A percentile compares a stretch with the other conserved stretches of the same genome.
phyloP scores from a whole-genome alignment of 2,888 invertebrate species.

The Hylaea fasciaria region DNA sequence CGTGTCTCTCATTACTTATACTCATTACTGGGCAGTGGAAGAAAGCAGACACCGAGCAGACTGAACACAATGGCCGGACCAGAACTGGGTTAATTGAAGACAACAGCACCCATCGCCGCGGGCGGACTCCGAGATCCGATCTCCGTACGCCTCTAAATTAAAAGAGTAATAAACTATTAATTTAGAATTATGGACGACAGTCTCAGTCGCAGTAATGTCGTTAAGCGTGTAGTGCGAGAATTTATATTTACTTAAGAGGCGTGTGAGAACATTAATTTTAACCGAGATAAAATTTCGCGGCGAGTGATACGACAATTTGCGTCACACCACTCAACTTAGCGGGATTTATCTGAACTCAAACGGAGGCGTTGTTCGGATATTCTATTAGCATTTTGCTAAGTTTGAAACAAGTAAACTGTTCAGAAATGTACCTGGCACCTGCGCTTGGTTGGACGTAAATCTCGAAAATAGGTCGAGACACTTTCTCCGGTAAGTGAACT shows the following conservation, averaged over 20 bases:
- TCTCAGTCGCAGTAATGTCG: constrained; percentile 41
- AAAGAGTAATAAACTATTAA: constrained; percentile 65
- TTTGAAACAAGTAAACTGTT: constrained; percentile 33
- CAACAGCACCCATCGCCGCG: constrained; percentile 70
- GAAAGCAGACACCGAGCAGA: constrained; percentile 82
- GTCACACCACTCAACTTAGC: constrained; percentile 29
- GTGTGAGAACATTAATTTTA: constrained; percentile 36
- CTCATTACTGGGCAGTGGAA: constrained; percentile 69
- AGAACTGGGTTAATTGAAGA: constrained; percentile 82
- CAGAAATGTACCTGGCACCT: constrained; percentile 29
- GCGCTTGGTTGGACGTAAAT: constrained; percentile 45
- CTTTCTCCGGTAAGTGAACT: constrained; percentile 60
- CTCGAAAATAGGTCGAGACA: constrained; percentile 58
- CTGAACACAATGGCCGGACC: constrained; percentile 72
- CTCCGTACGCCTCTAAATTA: constrained; percentile 64
- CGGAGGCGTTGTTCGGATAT: constrained; percentile 30
- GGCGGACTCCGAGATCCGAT: constrained; percentile 67
- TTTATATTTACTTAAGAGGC: constrained; percentile 40
- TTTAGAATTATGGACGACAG: constrained; percentile 47
- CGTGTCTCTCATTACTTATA: constrained; percentile 71
- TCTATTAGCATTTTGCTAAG: constrained; percentile 31
- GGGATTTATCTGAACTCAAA: constrained; percentile 30
- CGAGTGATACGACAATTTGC: constrained; percentile 28
- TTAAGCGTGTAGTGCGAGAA: constrained; percentile 41
- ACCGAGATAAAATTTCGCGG: constrained; percentile 35